Base-by-base conservation (phyloP, 2,113 vertebrate genomes). In the Anser cygnoides region DNA sequence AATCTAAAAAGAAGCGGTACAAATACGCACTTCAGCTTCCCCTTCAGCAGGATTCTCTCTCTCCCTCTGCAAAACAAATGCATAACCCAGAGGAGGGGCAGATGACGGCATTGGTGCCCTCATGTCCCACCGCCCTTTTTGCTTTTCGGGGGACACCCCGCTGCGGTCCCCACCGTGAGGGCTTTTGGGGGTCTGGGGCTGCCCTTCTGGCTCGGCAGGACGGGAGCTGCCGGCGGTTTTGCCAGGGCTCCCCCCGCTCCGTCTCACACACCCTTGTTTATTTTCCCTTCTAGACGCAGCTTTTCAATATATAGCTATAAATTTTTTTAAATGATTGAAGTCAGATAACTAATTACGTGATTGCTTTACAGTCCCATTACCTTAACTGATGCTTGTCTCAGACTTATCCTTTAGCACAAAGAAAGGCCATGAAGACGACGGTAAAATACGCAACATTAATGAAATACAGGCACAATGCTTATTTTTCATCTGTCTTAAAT, bases 361-460 rank as follows among this genome's bases (percentile, higher is more conserved):
- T 96, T 80, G 94, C 92, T 91, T 94, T 90, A 87, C 96, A 91
- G 25, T 84, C 84, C 82, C 84, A 94, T 93, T 96, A 80, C 78
- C 78, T 83, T 85, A 90, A 95, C 85, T 77, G 92, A 85, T 49
- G 79, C 88, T 91, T 39, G 41, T 68, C 75, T 77, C 59, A 12
- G 71, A 15, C 75, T 84, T 52, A 74, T 77, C 90, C 87, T 83
- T 74, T 41, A 80, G 95, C 92, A 82, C 84, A 88, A 73, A 78
- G 8, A 83, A 92, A 87, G 10, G 58, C 86, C 80, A 14, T 1
- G 12, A 55, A 61, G 87, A 67, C 2, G 9, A 33, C 54, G 54
- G 74, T 80, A 78, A 54, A 93, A 79, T 29, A 83, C 41, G 5
- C 23, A 23, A 1, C 41, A 1, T 16, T 73, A 70, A 91, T 39